phyloP scores from a whole-genome alignment of 2,113 vertebrate species.

The Oophaga pumilio region DNA sequence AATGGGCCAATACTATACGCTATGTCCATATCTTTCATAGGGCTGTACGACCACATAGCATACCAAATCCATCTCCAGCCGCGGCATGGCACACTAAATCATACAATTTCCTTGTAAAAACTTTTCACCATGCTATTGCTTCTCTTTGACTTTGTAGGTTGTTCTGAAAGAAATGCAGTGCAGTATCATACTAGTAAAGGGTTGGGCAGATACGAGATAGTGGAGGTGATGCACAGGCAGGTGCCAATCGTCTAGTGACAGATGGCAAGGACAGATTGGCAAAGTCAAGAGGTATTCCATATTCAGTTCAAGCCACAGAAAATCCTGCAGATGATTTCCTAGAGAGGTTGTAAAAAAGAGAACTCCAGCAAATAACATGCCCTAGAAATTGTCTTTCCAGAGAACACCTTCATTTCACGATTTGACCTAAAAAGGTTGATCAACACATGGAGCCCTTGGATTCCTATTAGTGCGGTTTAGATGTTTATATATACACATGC shows the following conservation, averaged over 20 bases:
- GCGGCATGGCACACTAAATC: not conserved
- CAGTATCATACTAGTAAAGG: not conserved
- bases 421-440: not conserved
- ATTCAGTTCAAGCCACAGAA: constrained; percentile 32
- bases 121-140: not conserved
- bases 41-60: not conserved
- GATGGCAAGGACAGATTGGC: constrained; percentile 75
- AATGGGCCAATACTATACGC: not conserved
- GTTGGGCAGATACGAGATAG: constrained; percentile 14
- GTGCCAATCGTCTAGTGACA: constrained; percentile 64
- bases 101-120: not conserved
- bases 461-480: not conserved
- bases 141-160: not conserved
- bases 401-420: not conserved
- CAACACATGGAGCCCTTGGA: not conserved
- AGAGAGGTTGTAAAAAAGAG: constrained; percentile 42
- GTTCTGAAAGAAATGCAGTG: not conserved
- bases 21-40: too few species aligned
- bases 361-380: not conserved
- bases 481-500: not conserved
- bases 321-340: constrained; percentile 48
- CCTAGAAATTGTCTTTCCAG: not conserved
- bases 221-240: constrained; percentile 38
- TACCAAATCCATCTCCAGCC: not conserved
- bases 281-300: constrained; percentile 27